phyloP scores from a whole-genome alignment of 2,888 invertebrate species.

The Trimorus sp. region DNA sequence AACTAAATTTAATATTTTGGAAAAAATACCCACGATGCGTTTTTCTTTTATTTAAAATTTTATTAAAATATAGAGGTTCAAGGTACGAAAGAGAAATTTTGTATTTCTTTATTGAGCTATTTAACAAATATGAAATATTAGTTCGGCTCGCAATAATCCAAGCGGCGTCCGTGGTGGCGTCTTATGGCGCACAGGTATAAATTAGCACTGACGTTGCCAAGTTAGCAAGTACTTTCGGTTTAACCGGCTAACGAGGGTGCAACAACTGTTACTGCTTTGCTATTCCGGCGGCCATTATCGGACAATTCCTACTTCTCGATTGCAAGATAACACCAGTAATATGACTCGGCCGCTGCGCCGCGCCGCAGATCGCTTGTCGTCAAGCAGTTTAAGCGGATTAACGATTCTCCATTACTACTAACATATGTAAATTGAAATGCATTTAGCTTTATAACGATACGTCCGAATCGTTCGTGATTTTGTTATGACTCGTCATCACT shows the following conservation, averaged over 20 bases:
- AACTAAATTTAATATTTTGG: too few relatives aligned
- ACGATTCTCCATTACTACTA: slow-evolving; percentile 63
- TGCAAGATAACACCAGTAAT: slow-evolving; percentile 69
- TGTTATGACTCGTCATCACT: slow-evolving; percentile 38
- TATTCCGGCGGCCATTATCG: slow-evolving; percentile 69
- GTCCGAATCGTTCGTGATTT: slow-evolving; percentile 40
- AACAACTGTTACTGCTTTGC: slow-evolving; percentile 66
- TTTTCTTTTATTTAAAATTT: too few relatives aligned
- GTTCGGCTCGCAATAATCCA: slow-evolving; percentile 24
- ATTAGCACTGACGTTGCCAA: slow-evolving; percentile 46
- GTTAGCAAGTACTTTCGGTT: slow-evolving; percentile 60
- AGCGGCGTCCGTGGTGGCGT: slow-evolving; percentile 8
- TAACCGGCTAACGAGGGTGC: slow-evolving; percentile 63
- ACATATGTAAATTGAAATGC: slow-evolving; percentile 62
- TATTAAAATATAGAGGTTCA: too few relatives aligned
- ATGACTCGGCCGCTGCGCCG: slow-evolving; percentile 75
- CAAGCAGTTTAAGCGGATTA: slow-evolving; percentile 63
- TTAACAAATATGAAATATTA: slow-evolving; percentile 37
- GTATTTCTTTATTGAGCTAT: too few relatives aligned
- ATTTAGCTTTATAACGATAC: slow-evolving; percentile 54
- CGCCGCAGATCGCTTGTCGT: slow-evolving; percentile 59
- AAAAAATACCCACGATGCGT: too few relatives aligned
- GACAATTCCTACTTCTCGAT: slow-evolving; percentile 69
- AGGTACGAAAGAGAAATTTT: too few relatives aligned
- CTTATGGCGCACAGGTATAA: slow-evolving; percentile 44